These are phyloP conservation scores for human DNA, from an alignment of 2,113 vertebrate genomes.

Conservation along the genomic window DNA sequence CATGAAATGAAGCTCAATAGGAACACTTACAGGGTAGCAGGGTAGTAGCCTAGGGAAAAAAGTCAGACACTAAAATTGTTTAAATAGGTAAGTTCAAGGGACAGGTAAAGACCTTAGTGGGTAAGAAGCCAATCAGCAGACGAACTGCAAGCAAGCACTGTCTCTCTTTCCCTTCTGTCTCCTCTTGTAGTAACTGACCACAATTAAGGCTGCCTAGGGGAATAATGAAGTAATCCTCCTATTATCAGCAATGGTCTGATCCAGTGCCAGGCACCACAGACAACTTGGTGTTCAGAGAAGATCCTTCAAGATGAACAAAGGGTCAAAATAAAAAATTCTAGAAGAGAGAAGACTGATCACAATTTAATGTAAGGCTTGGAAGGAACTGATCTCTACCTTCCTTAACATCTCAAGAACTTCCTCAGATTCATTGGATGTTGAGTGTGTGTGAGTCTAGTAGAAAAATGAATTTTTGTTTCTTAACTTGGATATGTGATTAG, in stretches of 20 bases:
- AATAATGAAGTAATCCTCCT: neutral
- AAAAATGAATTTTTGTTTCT: neutral
- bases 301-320: neutral
- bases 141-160: rapidly evolving
- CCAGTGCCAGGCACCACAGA: neutral
- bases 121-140: neutral
- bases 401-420: neutral
- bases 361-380: neutral
- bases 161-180: neutral
- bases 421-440: too few species aligned
- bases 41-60: neutral
- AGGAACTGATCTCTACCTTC: neutral
- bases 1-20: neutral
- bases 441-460: neutral
- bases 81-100: neutral
- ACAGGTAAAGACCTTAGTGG: neutral
- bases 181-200: too few species aligned
- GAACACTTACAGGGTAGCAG: neutral
- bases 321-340: neutral
- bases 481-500: neutral
- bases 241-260: neutral
- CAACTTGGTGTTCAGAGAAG: neutral
- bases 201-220: neutral
- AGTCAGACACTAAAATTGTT: neutral
- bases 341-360: neutral